Evolutionary conservation across 2,113 vertebrate species (phyloP).

Genomic region (Solea solea): DNA sequence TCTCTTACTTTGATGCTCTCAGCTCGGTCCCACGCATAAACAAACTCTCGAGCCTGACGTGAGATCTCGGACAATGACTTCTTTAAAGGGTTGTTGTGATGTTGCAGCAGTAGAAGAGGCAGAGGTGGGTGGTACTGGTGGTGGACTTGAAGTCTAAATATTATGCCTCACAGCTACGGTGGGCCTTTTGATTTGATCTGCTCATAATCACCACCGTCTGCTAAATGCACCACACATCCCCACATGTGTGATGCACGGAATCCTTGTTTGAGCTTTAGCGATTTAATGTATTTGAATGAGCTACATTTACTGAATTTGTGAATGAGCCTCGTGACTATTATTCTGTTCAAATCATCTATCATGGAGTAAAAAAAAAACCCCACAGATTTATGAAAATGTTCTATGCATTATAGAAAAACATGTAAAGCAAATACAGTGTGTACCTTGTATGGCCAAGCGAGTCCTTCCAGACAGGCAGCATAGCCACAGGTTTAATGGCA

Average conservation of each 20-base stretch:
- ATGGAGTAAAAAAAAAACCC: neutral
- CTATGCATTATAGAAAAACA: neutral
- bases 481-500: conserved; percentile 97
- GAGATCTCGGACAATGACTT: conserved; percentile 50
- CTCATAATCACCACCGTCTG: conserved; percentile 49
- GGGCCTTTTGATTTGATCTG: conserved; percentile 73
- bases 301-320: conserved; percentile 7
- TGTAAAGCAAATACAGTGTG: neutral
- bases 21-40: conserved; percentile 29
- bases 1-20: conserved; percentile 12
- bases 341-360: neutral
- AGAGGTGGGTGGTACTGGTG: conserved; percentile 66
- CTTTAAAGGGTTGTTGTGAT: conserved; percentile 58
- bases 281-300: conserved; percentile 14
- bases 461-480: conserved; percentile 97
- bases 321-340: neutral
- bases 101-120: conserved; percentile 45
- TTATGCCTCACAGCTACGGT: conserved; percentile 74
- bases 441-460: conserved; percentile 97
- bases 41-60: conserved; percentile 15
- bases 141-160: conserved; percentile 74
- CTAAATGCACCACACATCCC: conserved; percentile 58
- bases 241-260: conserved; percentile 13
- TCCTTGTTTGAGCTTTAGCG: conserved; percentile 14
- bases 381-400: neutral